Conservation (phyloP, 1,140 invertebrate species). For the Venustaconcha ellipsiformis region DNA sequence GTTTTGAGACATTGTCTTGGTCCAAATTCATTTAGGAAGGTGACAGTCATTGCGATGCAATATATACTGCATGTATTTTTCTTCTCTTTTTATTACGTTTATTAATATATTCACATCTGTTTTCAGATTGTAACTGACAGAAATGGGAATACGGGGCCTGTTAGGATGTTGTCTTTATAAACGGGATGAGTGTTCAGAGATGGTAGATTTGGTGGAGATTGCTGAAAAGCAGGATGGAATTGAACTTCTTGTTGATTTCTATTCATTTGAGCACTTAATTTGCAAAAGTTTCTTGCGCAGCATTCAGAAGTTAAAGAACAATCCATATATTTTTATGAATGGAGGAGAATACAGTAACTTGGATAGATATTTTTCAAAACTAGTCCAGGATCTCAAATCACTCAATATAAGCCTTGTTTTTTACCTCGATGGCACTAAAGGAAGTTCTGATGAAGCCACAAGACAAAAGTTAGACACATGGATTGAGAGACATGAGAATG, state of each 20-base stretch:
- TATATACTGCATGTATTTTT: too few relatives aligned
- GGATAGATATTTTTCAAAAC: slow-evolving; percentile 48
- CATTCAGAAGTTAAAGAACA: slow-evolving; percentile 38
- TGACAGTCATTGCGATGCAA: too few relatives aligned
- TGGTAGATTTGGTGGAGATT: slow-evolving; percentile 52
- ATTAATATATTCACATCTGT: too few relatives aligned
- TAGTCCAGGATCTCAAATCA: slow-evolving; percentile 51
- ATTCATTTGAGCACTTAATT: slow-evolving; percentile 55
- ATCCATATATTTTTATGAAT: slow-evolving; percentile 50
- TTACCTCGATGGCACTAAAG: slow-evolving; percentile 58
- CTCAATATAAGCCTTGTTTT: slow-evolving; percentile 56
- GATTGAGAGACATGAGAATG: slow-evolving; percentile 44
- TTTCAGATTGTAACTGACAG: not conserved
- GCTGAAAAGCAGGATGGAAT: slow-evolving; percentile 50
- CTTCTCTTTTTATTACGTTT: too few relatives aligned
- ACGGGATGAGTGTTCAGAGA: slow-evolving; percentile 42
- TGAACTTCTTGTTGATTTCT: slow-evolving; percentile 62
- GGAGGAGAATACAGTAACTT: slow-evolving; percentile 61
- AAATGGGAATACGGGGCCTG: slow-evolving; percentile 60
- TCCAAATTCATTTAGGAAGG: too few relatives aligned
- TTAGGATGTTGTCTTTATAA: slow-evolving; percentile 45
- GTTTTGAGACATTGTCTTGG: too few relatives aligned
- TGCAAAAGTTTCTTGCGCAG: slow-evolving; percentile 51
- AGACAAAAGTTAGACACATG: slow-evolving; percentile 58
- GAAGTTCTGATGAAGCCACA: slow-evolving; percentile 42